A percentile compares a stretch with the other conserved stretches of the same genome.
Evolutionary conservation across 2,797 vertebrate genomes (phyloP).

Genomic region (Protonibea diacanthus): DNA sequence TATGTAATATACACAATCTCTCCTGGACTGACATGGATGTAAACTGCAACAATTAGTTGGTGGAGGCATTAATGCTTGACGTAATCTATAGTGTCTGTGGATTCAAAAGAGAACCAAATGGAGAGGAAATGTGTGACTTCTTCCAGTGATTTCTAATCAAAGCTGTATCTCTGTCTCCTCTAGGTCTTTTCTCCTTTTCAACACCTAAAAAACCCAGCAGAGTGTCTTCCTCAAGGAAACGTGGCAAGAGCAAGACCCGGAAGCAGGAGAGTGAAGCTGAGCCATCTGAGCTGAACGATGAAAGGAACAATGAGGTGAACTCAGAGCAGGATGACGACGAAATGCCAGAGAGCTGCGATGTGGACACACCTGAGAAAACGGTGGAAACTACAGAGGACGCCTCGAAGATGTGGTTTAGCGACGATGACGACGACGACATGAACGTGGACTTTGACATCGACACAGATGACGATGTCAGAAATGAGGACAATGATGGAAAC

Average conservation of each 20-base stretch:
- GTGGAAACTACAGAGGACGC: accelerated
- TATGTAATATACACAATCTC: constrained; percentile 23
- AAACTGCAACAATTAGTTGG: too few species aligned
- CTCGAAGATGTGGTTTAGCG: constrained; percentile 34
- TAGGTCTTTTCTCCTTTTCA: background rate
- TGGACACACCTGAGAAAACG: background rate
- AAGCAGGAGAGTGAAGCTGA: background rate
- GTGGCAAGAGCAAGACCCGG: background rate
- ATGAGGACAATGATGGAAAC: background rate
- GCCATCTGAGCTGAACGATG: background rate
- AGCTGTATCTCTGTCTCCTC: too few species aligned
- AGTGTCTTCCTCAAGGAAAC: background rate
- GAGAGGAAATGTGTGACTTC: too few species aligned
- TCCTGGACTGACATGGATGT: background rate
- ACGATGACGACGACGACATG: constrained; percentile 52
- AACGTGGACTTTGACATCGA: constrained; percentile 61
- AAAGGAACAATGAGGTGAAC: constrained; percentile 34
- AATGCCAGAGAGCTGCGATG: background rate
- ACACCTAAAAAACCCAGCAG: background rate
- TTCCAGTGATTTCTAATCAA: too few species aligned
- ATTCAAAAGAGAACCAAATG: too few species aligned
- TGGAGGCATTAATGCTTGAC: too few species aligned
- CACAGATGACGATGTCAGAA: constrained; percentile 29
- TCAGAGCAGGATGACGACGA: constrained; percentile 72
- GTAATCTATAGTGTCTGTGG: too few species aligned